phyloP scores from a whole-genome alignment of 2,113 vertebrate genomes.

The Sciurus niger region DNA sequence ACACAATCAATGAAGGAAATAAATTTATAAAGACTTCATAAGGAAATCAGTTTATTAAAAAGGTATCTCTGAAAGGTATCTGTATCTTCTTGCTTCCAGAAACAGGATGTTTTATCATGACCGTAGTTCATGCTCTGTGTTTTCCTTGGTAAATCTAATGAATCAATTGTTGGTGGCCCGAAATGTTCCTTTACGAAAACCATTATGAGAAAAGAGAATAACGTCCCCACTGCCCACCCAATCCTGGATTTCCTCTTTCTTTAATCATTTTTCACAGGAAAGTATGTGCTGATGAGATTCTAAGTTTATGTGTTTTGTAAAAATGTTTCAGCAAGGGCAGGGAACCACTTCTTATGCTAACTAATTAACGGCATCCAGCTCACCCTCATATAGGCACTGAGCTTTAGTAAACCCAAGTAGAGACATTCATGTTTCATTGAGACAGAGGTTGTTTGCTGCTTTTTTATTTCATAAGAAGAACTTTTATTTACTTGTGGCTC shows the following conservation, averaged over 20 bases:
- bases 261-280: not conserved
- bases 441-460: not conserved
- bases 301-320: not conserved
- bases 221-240: not conserved
- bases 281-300: not conserved
- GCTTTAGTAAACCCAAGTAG: not conserved
- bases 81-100: not conserved
- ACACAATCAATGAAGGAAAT: not conserved
- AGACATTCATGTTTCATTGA: not conserved
- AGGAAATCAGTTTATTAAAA: not conserved
- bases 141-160: not conserved
- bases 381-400: not conserved
- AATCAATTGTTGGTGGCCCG: not conserved
- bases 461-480: conserved; percentile 3
- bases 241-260: not conserved
- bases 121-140: not conserved
- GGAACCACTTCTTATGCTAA: not conserved
- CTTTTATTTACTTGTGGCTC: not conserved
- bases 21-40: not conserved
- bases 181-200: conserved; percentile 33
- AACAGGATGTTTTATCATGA: not conserved
- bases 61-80: not conserved
- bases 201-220: conserved; percentile 9
- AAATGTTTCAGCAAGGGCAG: not conserved
- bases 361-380: not conserved